phyloP scores from a whole-genome alignment of 2,888 invertebrate species.

The Eupsilia transversa region DNA sequence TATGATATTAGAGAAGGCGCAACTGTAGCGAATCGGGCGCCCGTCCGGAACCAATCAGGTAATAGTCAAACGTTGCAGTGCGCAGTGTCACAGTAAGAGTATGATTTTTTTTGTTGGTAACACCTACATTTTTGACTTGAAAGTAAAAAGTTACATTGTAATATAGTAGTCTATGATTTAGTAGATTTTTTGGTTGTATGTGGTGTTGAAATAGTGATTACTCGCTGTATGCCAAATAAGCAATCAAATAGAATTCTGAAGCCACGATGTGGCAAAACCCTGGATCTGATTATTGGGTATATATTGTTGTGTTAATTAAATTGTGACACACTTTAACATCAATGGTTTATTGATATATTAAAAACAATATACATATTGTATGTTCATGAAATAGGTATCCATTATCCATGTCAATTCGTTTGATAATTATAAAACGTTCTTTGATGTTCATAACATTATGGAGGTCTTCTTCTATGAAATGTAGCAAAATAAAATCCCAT shows the following conservation, averaged over 20 bases:
- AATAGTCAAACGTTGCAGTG: constrained; percentile 50
- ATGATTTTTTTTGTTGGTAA: constrained; percentile 22
- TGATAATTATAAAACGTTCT: background rate
- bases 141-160: constrained; percentile 7
- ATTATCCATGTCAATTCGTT: background rate
- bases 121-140: background rate
- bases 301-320: background rate
- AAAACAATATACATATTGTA: background rate
- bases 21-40: constrained; percentile 56
- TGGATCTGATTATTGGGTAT: background rate
- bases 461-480: background rate
- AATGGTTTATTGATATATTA: background rate
- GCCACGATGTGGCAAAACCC: no score
- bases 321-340: background rate
- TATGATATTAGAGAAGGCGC: constrained; percentile 58
- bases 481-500: constrained; percentile 20
- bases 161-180: no score
- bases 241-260: background rate
- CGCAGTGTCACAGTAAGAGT: constrained; percentile 35
- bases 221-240: background rate
- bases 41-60: constrained; percentile 69
- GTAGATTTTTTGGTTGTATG: constrained; percentile 3
- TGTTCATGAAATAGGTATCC: background rate
- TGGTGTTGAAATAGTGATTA: background rate
- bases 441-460: background rate